Evolutionary conservation across 2,113 vertebrate species (phyloP).

Genomic region (Hydropotes inermis): DNA sequence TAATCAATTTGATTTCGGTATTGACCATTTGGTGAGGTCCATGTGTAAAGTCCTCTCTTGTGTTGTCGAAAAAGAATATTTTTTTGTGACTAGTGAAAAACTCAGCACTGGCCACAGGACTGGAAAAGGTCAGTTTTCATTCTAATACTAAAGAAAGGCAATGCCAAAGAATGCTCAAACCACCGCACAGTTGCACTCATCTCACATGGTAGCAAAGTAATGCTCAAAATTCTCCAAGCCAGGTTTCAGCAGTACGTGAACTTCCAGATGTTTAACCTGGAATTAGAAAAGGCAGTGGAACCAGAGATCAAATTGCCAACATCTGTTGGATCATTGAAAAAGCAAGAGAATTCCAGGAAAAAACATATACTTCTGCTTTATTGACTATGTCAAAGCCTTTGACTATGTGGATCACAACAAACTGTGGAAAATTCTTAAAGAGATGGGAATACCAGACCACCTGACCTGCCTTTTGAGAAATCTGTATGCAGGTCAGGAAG

Average conservation of each 20-base stretch:
- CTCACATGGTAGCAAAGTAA: not conserved
- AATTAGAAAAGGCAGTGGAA: not conserved
- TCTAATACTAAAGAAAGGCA: not conserved
- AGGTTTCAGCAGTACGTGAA: not conserved
- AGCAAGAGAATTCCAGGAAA: not conserved
- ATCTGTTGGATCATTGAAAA: not conserved
- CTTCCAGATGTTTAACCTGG: not conserved
- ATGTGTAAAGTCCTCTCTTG: not conserved
- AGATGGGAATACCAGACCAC: not conserved
- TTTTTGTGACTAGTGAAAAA: not conserved
- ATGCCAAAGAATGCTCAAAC: not conserved
- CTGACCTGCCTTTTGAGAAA: not conserved
- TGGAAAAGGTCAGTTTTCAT: not conserved
- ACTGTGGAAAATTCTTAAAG: not conserved
- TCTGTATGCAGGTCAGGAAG: not conserved
- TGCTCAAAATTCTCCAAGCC: not conserved
- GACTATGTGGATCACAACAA: not conserved
- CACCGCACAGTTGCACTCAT: not conserved
- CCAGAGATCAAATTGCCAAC: not conserved
- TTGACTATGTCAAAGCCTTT: not conserved
- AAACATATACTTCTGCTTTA: not conserved
- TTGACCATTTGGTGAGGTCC: not conserved
- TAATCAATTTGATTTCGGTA: not conserved
- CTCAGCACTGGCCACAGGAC: not conserved
- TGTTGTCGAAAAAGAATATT: not conserved